phyloP scores from a whole-genome alignment of 2,888 invertebrate species.

The Xestoiulus laeticollis region DNA sequence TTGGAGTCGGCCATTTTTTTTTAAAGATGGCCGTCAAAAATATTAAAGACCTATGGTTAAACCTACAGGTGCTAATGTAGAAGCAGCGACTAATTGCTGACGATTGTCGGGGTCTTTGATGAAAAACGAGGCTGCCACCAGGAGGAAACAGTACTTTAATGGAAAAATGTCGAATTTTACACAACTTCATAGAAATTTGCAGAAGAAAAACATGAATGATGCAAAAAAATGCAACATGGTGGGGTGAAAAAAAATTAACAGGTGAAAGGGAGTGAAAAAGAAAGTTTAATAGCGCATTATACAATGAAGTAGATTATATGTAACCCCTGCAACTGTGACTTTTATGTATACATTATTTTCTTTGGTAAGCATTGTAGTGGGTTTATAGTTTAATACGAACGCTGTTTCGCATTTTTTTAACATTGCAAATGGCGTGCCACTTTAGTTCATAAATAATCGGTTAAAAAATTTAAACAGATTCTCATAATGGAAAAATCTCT shows the following conservation, averaged over 20 bases:
- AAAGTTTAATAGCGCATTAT: background rate
- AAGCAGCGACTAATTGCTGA: slow-evolving; percentile 11
- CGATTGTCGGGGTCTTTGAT: slow-evolving; percentile 25
- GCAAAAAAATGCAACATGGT: background rate
- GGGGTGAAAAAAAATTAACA: background rate
- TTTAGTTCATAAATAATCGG: too few species aligned
- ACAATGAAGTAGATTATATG: background rate
- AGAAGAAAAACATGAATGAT: background rate
- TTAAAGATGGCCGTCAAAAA: background rate
- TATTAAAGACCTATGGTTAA: slow-evolving; percentile 15
- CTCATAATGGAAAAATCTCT: too few species aligned
- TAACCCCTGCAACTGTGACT: background rate
- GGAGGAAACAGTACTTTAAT: background rate
- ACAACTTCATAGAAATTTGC: background rate
- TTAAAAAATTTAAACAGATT: too few species aligned
- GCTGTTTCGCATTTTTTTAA: background rate
- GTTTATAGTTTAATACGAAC: background rate
- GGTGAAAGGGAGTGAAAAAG: background rate
- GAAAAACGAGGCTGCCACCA: slow-evolving; percentile 32
- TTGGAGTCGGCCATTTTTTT: background rate
- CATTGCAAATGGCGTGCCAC: background rate
- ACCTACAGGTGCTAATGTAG: slow-evolving; percentile 11
- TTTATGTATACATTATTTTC: background rate
- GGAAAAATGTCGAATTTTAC: background rate
- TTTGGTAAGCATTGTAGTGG: background rate